Evolutionary conservation across 92 coral and sea anemone genomes (phyloP).

Genomic region (Palythoa grandiflora): DNA sequence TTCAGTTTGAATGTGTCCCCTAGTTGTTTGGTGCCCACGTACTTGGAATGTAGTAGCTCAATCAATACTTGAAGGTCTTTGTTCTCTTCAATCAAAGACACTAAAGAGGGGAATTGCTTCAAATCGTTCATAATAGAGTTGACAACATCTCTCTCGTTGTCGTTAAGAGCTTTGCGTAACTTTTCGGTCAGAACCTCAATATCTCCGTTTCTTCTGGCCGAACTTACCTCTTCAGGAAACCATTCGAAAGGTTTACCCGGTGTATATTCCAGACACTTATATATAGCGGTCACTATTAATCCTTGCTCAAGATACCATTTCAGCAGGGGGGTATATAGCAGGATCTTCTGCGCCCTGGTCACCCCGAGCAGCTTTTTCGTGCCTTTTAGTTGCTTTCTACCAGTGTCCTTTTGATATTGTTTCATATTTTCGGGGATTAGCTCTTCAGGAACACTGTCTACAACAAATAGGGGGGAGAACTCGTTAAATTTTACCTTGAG

Average conservation of each 20-base stretch:
- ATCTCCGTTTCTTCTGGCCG: conserved; percentile 30
- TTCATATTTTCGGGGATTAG: too few species aligned
- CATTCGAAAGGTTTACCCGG: conserved; percentile 4
- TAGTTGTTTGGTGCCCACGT: background rate
- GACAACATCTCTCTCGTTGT: background rate
- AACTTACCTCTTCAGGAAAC: background rate
- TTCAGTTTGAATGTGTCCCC: too few species aligned
- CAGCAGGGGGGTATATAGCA: too few species aligned
- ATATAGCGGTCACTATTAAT: too few species aligned
- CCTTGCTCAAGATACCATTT: too few species aligned
- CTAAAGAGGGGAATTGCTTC: background rate
- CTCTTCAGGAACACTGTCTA: conserved; percentile 2
- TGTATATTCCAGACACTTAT: background rate
- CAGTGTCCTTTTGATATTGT: conserved; percentile 1
- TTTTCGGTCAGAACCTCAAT: background rate
- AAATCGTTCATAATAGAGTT: background rate
- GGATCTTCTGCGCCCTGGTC: too few species aligned
- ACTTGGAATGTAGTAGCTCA: background rate
- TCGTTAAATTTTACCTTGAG: too few species aligned
- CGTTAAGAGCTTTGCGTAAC: conserved; percentile 3
- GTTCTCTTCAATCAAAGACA: background rate
- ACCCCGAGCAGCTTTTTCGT: conserved; percentile 18
- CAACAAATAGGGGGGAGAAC: too few species aligned
- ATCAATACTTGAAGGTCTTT: background rate
- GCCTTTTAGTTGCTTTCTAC: background rate